A percentile compares a stretch with the other conserved stretches of the same genome.
Conservation (phyloP, 2,888 invertebrate genomes). For the Erannis defoliaria region DNA sequence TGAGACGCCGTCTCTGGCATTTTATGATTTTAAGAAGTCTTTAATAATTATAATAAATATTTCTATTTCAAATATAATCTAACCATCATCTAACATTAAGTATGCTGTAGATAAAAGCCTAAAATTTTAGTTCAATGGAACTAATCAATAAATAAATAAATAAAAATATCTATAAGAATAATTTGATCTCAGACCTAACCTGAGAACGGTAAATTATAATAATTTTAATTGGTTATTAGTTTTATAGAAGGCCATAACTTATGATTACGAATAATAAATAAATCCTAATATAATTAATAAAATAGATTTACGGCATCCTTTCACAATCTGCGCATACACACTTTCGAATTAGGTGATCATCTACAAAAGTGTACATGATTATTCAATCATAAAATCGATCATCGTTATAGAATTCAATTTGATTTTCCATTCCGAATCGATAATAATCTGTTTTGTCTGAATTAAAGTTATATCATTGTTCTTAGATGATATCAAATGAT, state of each 20-base stretch:
- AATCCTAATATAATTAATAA: constrained; percentile 10
- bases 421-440: constrained; percentile 40
- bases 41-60: too few relatives aligned
- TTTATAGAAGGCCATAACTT: constrained; percentile 20
- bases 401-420: constrained; percentile 17
- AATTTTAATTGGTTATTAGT: constrained; percentile 9
- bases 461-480: constrained; percentile 45
- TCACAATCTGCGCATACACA: constrained; percentile 27
- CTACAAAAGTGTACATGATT: not conserved
- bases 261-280: constrained; percentile 18
- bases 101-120: too few relatives aligned
- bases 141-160: constrained; percentile 1
- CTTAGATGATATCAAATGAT: constrained; percentile 31
- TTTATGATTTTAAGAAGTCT: not conserved
- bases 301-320: constrained; percentile 16
- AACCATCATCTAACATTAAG: too few relatives aligned
- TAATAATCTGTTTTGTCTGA: constrained; percentile 37
- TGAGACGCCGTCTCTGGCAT: constrained; percentile 4
- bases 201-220: constrained; percentile 14
- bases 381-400: not conserved
- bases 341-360: constrained; percentile 39
- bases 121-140: too few relatives aligned
- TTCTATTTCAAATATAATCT: too few relatives aligned
- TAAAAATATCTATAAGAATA: not conserved
- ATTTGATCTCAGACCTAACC: constrained; percentile 1